These are phyloP conservation scores for Gymnocephalus cernua DNA, from an alignment of 2,113 vertebrate species.

Conservation along the genomic window DNA sequence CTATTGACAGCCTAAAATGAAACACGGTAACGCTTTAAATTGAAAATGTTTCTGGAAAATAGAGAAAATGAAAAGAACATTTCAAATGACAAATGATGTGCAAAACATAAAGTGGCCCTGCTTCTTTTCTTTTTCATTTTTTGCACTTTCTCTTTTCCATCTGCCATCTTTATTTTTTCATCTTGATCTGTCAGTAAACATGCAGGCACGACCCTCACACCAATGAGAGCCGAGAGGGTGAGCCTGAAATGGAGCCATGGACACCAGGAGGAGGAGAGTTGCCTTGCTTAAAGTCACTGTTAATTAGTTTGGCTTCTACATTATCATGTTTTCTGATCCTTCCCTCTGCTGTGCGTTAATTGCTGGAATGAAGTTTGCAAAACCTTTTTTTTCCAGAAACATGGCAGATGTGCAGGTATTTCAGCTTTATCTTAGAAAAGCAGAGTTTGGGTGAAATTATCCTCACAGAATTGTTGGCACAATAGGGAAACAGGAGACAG, in stretches of 20 bases:
- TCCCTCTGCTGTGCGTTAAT: not conserved
- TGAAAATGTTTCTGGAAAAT: not conserved
- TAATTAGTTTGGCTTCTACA: not conserved
- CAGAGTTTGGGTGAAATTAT: constrained; percentile 30
- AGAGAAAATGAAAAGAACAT: not conserved
- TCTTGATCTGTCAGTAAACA: not conserved
- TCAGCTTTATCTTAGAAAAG: not conserved
- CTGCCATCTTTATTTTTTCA: not conserved
- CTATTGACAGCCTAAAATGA: not conserved
- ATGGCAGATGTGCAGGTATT: constrained; percentile 20
- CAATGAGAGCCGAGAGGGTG: not conserved
- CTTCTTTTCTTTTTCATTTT: not conserved
- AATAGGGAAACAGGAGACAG: constrained; percentile 43
- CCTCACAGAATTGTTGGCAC: constrained; percentile 26
- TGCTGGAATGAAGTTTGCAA: constrained; percentile 15
- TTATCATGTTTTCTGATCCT: constrained; percentile 4
- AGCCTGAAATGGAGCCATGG: not conserved
- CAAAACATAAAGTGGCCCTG: not conserved
- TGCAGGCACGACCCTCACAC: not conserved
- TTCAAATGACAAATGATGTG: not conserved
- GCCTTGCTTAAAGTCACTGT: not conserved
- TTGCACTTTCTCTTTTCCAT: not conserved
- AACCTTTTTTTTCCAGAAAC: not conserved
- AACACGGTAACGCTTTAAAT: not conserved
- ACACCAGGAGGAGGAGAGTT: not conserved